Evolutionary conservation across 2,797 vertebrate species (phyloP).

Genomic region (Sphenopsis melanotis): DNA sequence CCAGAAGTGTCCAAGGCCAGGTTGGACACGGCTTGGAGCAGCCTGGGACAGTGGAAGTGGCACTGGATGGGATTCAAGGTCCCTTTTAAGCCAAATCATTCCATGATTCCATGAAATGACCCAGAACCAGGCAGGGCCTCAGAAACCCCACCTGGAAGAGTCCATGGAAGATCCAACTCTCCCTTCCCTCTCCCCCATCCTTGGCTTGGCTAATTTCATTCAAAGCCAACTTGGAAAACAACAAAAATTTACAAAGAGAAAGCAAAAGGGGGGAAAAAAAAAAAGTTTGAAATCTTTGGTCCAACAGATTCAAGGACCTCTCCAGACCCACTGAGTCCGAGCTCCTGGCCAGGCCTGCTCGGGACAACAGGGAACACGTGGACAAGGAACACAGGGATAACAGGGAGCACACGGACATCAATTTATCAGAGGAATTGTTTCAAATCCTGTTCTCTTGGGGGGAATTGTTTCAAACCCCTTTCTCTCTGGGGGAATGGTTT

Average conservation of each 20-base stretch:
- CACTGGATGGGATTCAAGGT: background rate
- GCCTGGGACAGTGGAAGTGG: background rate
- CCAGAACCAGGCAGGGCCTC: background rate
- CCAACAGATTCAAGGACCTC: background rate
- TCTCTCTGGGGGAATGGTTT: too few relatives aligned
- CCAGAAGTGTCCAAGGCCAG: background rate
- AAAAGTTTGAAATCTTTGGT: too few relatives aligned
- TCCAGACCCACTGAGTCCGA: background rate
- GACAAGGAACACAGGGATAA: background rate
- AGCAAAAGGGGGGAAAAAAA: background rate
- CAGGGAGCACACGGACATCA: fast-evolving
- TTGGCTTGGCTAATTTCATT: fast-evolving
- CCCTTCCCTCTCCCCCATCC: background rate
- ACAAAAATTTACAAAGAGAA: background rate
- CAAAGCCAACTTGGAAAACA: background rate
- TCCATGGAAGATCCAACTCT: fast-evolving
- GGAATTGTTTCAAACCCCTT: too few relatives aligned
- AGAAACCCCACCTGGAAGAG: background rate
- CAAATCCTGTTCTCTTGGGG: background rate
- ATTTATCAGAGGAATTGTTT: fast-evolving
- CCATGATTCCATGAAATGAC: background rate
- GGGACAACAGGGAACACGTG: fast-evolving
- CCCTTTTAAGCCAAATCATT: background rate
- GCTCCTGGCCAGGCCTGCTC: fast-evolving
- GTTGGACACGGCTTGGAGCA: background rate